These are phyloP conservation scores for Drosophila mayaguana DNA, from an alignment of 2,888 invertebrate species.

Conservation along the genomic window DNA sequence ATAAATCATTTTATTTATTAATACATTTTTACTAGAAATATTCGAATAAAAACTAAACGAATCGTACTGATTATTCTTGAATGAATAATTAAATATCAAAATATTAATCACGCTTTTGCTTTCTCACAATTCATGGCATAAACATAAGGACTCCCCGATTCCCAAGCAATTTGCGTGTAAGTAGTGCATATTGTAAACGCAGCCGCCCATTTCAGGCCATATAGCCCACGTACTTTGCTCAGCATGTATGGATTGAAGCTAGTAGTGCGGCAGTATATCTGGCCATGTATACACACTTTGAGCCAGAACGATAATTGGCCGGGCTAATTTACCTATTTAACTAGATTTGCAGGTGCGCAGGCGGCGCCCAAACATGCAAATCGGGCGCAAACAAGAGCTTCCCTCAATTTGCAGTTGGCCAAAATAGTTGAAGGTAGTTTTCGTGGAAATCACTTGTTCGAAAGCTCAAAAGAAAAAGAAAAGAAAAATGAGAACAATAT, in stretches of 20 bases:
- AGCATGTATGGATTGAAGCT: not conserved
- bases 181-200: conserved; percentile 36
- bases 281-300: conserved; percentile 24
- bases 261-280: conserved; percentile 40
- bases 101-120: too few species aligned
- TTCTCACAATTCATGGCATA: conserved; percentile 22
- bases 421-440: conserved; percentile 32
- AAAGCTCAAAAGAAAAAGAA: conserved; percentile 13
- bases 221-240: not conserved
- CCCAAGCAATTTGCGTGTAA: conserved; percentile 42
- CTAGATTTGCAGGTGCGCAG: conserved; percentile 59
- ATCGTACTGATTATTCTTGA: too few species aligned
- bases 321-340: conserved; percentile 75
- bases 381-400: conserved; percentile 37
- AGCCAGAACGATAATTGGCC: conserved; percentile 65
- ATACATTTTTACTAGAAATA: too few species aligned
- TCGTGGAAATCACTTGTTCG: conserved; percentile 68
- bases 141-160: conserved; percentile 1
- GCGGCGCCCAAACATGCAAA: conserved; percentile 63
- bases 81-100: too few species aligned
- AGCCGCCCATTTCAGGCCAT: conserved; percentile 41
- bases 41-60: too few species aligned
- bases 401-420: conserved; percentile 42
- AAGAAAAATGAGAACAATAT: conserved; percentile 15
- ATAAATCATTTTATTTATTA: too few species aligned